Percentiles rank a stretch among this genome's conserved stretches.
Evolutionary conservation across 2,113 vertebrate genomes (phyloP).

Genomic region (Carlito syrichta): DNA sequence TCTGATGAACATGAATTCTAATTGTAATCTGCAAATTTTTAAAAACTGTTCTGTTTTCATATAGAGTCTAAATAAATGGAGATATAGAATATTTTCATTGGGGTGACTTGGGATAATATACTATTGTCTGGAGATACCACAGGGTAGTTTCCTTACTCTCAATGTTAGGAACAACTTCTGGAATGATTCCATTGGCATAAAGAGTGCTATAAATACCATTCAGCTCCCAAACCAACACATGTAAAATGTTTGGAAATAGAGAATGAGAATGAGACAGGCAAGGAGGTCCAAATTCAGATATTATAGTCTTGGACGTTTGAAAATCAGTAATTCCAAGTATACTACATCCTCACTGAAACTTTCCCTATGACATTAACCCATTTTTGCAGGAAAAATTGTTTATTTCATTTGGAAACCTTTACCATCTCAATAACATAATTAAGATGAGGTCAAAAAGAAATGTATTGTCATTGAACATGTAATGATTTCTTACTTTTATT

Average conservation of each 20-base stretch:
- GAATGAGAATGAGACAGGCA: neutral
- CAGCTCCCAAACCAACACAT: neutral
- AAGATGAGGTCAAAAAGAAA: neutral
- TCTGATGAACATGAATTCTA: neutral
- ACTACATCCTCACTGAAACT: neutral
- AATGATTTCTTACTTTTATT: neutral
- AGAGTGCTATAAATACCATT: neutral
- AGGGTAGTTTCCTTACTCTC: neutral
- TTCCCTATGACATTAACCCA: neutral
- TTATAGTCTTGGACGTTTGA: neutral
- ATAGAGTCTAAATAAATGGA: neutral
- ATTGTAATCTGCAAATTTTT: neutral
- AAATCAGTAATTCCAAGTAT: neutral
- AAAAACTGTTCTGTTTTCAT: neutral
- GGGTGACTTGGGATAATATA: neutral
- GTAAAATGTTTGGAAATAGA: neutral
- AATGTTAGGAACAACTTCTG: too few species aligned
- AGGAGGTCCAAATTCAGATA: neutral
- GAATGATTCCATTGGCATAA: neutral
- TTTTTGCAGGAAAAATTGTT: neutral
- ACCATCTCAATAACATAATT: neutral
- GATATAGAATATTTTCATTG: neutral
- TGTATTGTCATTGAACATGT: neutral
- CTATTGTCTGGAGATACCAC: neutral
- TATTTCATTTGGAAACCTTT: neutral